phyloP scores from a whole-genome alignment of 1,140 invertebrate genomes.

The Scaptomyza graminum region DNA sequence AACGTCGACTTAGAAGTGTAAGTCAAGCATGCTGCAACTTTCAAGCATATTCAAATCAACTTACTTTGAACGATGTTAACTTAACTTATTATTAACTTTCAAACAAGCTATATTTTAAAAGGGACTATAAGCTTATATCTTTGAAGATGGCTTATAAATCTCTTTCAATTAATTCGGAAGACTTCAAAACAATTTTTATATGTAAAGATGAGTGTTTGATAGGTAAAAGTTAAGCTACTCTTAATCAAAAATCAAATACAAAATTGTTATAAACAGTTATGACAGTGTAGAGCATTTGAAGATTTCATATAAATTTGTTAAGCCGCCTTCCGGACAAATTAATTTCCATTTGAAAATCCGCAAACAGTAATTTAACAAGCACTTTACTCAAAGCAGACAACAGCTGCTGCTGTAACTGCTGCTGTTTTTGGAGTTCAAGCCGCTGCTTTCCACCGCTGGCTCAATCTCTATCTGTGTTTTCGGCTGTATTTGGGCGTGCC shows the following conservation, averaged over 20 bases:
- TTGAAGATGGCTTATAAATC: background rate
- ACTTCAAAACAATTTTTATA: too few relatives aligned
- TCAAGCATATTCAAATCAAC: background rate
- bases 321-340: constrained; percentile 52
- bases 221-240: background rate
- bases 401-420: constrained; percentile 27
- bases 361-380: constrained; percentile 78
- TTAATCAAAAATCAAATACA: too few relatives aligned
- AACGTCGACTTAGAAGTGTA: background rate
- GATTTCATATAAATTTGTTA: background rate
- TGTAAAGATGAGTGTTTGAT: too few relatives aligned
- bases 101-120: background rate
- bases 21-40: background rate
- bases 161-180: background rate
- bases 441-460: constrained; percentile 15
- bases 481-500: constrained; percentile 44
- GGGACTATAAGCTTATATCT: background rate
- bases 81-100: background rate
- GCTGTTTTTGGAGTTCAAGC: constrained; percentile 6
- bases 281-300: background rate
- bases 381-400: constrained; percentile 54
- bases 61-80: background rate
- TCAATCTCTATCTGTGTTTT: background rate
- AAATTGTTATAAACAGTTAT: background rate
- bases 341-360: constrained; percentile 69